Base-by-base conservation (phyloP, 2,888 invertebrate genomes). In the Baronia brevicornis region DNA sequence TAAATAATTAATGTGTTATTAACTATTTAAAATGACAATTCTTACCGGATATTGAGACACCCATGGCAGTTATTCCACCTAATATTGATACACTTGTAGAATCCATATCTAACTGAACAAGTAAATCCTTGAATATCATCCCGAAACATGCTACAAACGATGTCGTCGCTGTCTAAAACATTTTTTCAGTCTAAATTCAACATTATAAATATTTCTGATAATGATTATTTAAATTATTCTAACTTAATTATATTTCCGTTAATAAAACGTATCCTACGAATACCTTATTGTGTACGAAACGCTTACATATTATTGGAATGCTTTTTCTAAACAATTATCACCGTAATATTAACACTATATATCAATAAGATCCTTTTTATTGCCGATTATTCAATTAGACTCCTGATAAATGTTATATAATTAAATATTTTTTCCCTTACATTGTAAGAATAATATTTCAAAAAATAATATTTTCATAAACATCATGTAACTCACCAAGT, bases 401-500 rank as follows among this genome's bases (percentile, higher is more conserved):
- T n/a, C n/a, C n/a, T n/a, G n/a, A n/a, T n/a, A n/a, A n/a, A n/a
- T n/a, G n/a, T n/a, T n/a, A n/a, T n/a, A n/a, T n/a, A n/a, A n/a
- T n/a, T n/a, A n/a, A n/a, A n/a, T n/a, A n/a, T n/a, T n/a, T n/a
- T n/a, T n/a, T 17, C 17, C 4, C 6, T 5, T 5, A 17, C 17
- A 17, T 5, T 17, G 6, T 17, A 6, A 6, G 17, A 4, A 5
- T 17, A 17, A 17, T 6, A 17, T 17, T 17, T 6, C 17, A 17
- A 17, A 17, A 6, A 5, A 17, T 17, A 6, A 17, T 17, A 17
- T 17, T 17, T 17, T 17, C 17, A 17, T 7, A 15, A 27, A 9
- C n/a, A n/a, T n/a, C n/a, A n/a, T n/a, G n/a, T n/a, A n/a, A 86
- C 88, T 88, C 71, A 91, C 90, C 55, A 86, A 84, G 48, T 86